phyloP scores from a whole-genome alignment of 2,113 vertebrate species.

The Taxidea taxus region DNA sequence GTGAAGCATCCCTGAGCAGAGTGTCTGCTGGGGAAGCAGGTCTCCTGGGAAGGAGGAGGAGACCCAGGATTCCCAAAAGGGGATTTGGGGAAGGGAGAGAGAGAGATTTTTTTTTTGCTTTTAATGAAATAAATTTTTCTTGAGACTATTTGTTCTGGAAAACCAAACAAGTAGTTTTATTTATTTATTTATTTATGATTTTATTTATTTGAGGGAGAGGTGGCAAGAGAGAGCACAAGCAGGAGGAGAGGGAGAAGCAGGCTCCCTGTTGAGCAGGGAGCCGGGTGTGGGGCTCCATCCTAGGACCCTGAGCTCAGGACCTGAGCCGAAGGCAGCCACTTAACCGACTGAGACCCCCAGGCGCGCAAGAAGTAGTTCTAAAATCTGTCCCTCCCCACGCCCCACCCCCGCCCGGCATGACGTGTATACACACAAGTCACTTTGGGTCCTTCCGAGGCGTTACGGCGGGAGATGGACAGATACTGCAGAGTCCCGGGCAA shows the following conservation, averaged over 20 bases:
- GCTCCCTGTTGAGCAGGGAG: background rate
- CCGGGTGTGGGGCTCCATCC: background rate
- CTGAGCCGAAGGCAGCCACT: background rate
- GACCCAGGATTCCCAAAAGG: background rate
- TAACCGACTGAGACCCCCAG: background rate
- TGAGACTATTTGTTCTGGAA: background rate
- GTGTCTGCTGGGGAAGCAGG: too few species aligned
- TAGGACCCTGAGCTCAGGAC: background rate
- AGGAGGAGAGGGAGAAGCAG: background rate
- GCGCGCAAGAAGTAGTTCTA: background rate
- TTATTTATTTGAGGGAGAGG: background rate
- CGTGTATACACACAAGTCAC: background rate
- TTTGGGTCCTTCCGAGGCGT: background rate
- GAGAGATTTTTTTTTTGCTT: background rate
- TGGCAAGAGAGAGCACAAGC: background rate
- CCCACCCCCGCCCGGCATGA: too few species aligned
- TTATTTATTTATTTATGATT: background rate
- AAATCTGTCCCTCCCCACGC: background rate
- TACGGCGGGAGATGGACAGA: background rate
- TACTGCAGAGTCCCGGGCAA: too few species aligned
- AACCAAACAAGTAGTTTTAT: background rate
- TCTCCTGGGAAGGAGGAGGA: background rate
- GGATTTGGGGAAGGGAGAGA: background rate
- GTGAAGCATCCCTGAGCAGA: background rate
- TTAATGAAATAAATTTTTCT: background rate